These are phyloP conservation scores for Oceanodroma leucorhoa DNA, from an alignment of 2,797 vertebrate genomes.

Conservation along the genomic window DNA sequence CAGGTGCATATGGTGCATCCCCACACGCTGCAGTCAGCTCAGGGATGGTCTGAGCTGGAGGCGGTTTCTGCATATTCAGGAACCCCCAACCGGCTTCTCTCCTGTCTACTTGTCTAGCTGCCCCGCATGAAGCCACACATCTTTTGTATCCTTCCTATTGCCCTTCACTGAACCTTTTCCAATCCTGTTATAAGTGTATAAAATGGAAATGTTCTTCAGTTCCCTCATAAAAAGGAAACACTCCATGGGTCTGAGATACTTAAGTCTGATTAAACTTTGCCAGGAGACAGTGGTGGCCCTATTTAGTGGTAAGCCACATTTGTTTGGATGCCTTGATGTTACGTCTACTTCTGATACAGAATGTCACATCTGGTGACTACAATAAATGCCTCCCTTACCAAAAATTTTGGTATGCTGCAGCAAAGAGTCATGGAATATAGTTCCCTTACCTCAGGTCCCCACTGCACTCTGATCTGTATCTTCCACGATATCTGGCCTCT, in stretches of 20 bases:
- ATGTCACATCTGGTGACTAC: not conserved
- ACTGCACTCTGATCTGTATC: not conserved
- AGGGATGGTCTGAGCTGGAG: not conserved
- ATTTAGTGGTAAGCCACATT: not conserved
- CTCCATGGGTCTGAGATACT: not conserved
- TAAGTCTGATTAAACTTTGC: not conserved
- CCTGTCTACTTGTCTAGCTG: not conserved
- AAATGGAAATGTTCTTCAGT: not conserved
- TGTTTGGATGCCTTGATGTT: not conserved
- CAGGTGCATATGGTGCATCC: not conserved
- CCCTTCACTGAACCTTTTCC: not conserved
- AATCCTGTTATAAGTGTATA: not conserved
- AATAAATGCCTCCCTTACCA: not conserved
- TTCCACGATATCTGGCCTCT: not conserved
- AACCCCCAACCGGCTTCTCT: accelerated
- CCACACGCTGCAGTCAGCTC: not conserved
- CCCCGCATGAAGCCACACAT: not conserved
- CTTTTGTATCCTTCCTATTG: not conserved
- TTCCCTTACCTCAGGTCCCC: not conserved
- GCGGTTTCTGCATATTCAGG: not conserved
- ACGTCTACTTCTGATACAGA: not conserved
- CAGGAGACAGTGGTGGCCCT: not conserved
- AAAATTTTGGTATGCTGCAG: not conserved
- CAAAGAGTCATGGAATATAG: not conserved
- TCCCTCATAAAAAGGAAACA: not conserved